Evolutionary conservation across 2,797 vertebrate species (phyloP), one percentile per base, ranked within the genome.

Genomic region (Sebastes matsubarae): DNA sequence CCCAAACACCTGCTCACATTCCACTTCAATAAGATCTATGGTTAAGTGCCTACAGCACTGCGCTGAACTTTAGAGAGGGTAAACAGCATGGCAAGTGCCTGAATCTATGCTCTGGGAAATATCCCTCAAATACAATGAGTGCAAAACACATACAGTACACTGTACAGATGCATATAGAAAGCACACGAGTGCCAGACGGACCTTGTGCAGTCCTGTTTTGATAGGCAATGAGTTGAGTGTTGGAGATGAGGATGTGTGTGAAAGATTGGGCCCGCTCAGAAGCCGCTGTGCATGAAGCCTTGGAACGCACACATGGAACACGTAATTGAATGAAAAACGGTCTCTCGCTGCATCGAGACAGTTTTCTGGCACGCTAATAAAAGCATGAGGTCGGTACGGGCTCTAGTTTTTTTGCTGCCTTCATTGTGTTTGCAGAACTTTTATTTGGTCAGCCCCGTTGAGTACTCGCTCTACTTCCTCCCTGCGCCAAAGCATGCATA

Each of bases 231-330:
- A 70, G 65, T 67, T 85, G 74, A 86, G 90, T 81, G 88, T 82
- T 87, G 59, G 86, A 92, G 76, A 88, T 85, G 79, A 82, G 89
- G 85, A 91, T 84, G 84, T 92, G 93, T 92, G 90, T 92, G 89
- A 93, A 91, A 90, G 87, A 92, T 78, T 78, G 84, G 83, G 82
- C 79, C 87, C 82, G 89, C 89, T 94, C 91, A 85, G 90, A 92
- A 89, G 92, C 86, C 69, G 85, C 88, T 82, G 84, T 72, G 88
- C 88, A 89, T 89, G 79, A 91, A 93, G 87, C 71, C 80, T 91
- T 96, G 94, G 94, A 95, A 87, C 68, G 78, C 85, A 90, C 86
- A 88, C 89, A 93, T 93, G 94, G 94, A 95, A 95, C 93, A 94
- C 75, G 80, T 92, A 95, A 95, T 90, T 93, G 90, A 94, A 96